Percentiles rank a stretch among this genome's conserved stretches.
phyloP scores from a whole-genome alignment of 2,113 vertebrate genomes.

The Muntiacus reevesi region DNA sequence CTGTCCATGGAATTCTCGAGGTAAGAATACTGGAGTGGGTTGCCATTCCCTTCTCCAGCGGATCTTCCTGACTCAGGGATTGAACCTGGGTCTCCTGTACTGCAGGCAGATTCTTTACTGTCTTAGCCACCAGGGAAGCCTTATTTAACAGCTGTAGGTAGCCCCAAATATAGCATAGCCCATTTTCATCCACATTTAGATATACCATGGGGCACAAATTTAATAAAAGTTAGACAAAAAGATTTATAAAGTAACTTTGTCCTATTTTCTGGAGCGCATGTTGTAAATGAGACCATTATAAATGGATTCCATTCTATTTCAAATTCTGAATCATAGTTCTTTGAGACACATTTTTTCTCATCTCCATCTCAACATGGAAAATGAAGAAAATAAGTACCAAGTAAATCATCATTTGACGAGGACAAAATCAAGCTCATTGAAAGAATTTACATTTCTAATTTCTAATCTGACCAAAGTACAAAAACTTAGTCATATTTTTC shows the following conservation, averaged over 20 bases:
- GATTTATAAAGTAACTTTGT: background rate
- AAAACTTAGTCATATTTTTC: background rate
- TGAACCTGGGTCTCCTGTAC: background rate
- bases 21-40: background rate
- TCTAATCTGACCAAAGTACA: background rate
- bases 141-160: background rate
- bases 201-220: background rate
- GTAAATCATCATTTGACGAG: background rate
- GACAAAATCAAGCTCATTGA: background rate
- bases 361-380: background rate
- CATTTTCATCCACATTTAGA: background rate
- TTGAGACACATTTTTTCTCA: background rate
- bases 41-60: background rate
- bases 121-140: background rate
- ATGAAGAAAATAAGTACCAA: background rate
- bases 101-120: background rate
- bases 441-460: background rate
- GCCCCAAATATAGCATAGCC: background rate
- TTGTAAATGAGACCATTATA: background rate
- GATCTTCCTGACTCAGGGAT: background rate
- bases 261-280: background rate
- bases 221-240: background rate
- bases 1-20: background rate
- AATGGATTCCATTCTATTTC: background rate
- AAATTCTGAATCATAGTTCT: background rate